phyloP scores from a whole-genome alignment of 2,888 invertebrate genomes.

The Athalia rosae region DNA sequence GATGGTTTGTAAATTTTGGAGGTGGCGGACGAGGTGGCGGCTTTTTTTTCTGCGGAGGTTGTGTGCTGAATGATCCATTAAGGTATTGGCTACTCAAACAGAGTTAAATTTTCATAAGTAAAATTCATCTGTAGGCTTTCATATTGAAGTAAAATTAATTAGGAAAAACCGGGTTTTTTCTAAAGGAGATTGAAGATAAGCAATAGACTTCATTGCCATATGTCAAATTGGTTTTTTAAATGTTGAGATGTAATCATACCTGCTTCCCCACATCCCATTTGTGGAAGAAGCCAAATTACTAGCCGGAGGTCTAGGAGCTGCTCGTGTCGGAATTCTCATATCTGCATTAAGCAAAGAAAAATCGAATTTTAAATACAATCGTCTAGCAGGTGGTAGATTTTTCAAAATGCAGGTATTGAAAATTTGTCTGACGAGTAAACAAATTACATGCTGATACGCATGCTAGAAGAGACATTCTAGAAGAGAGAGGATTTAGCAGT shows the following conservation, averaged over 20 bases:
- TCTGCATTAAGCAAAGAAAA: conserved; percentile 68
- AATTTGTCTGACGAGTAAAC: too few relatives aligned
- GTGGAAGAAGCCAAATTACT: conserved; percentile 63
- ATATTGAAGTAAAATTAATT: neutral
- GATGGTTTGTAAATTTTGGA: conserved; percentile 75
- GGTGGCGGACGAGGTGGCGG: conserved; percentile 85
- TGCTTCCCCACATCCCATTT: conserved; percentile 62
- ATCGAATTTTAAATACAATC: neutral
- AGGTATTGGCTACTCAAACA: conserved; percentile 76
- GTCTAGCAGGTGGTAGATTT: neutral
- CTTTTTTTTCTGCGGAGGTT: conserved; percentile 78
- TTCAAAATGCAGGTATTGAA: neutral
- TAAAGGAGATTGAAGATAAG: too few relatives aligned
- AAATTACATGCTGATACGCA: too few relatives aligned
- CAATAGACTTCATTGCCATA: neutral
- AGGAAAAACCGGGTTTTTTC: neutral
- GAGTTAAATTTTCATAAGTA: neutral
- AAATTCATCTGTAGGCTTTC: neutral
- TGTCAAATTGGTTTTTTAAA: neutral
- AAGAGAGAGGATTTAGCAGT: too few relatives aligned
- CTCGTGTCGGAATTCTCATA: conserved; percentile 79
- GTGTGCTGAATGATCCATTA: conserved; percentile 75
- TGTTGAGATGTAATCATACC: conserved; percentile 56
- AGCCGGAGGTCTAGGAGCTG: conserved; percentile 77
- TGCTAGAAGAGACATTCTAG: too few relatives aligned